Evolutionary conservation across 2,113 vertebrate species (phyloP).

Genomic region (Xerus inauris): DNA sequence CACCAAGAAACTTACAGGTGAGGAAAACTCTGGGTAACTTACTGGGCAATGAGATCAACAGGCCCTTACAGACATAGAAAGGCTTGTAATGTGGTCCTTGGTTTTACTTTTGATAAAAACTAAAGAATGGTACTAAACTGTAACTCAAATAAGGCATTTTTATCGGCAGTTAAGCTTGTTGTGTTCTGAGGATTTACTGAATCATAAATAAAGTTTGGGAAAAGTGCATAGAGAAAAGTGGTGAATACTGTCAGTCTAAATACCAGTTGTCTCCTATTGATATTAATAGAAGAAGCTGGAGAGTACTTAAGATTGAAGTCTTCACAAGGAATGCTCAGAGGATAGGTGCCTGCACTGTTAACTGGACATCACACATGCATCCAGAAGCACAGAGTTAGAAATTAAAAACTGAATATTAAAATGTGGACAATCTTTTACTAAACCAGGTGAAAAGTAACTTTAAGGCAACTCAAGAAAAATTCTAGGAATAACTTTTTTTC

Average conservation of each 20-base stretch:
- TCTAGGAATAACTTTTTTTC: not conserved
- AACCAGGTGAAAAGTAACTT: not conserved
- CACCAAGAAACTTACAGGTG: not conserved
- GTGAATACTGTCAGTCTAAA: not conserved
- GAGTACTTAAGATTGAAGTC: not conserved
- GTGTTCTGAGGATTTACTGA: not conserved
- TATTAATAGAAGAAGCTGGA: not conserved
- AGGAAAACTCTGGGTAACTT: not conserved
- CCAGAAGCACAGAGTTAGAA: not conserved
- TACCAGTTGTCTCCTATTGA: not conserved
- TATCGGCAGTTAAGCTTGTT: constrained; percentile 33
- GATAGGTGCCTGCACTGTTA: not conserved
- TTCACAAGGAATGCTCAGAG: not conserved
- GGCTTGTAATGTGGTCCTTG: not conserved
- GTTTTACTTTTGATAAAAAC: constrained; percentile 31
- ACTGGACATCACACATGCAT: not conserved
- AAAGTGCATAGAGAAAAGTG: not conserved
- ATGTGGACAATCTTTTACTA: not conserved
- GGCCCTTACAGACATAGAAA: not conserved
- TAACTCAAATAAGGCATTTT: constrained; percentile 22
- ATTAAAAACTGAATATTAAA: not conserved
- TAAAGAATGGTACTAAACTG: not conserved
- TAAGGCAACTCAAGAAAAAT: not conserved
- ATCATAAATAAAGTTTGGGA: not conserved
- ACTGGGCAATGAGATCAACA: not conserved